Evolutionary conservation across 2,888 invertebrate genomes (phyloP), one percentile per base, ranked within the genome.

Genomic region (Gasteruption jaculator): DNA sequence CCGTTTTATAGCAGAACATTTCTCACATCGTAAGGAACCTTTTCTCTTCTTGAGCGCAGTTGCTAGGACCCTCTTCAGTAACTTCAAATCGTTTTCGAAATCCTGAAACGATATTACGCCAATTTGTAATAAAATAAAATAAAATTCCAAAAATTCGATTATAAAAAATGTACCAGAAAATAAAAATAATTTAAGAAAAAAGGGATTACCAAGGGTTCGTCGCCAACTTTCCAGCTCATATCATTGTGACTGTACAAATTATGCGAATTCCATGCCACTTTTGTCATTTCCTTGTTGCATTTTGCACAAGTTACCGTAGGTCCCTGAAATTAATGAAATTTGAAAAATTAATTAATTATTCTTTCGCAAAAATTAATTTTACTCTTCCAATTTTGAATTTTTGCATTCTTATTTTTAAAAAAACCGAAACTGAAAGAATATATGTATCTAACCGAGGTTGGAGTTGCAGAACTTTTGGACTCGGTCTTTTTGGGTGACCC

Each of bases 221-320:
- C 74, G 21, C 76, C 78, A 15, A 74, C 71, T 38, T 71, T 63
- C 82, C 82, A 82, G 6, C 76, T 74, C 50, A 80, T 66, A 50
- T 79, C 76, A 44, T 78, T 75, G 60, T 83, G 82, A 31, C 63
- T 60, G 18, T 55, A 55, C 25, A 75, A 64, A 43, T 77, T 79
- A 54, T 81, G 81, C 5, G 55, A 46, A 3, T 55, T 25, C 79
- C 81, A 82, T 7, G 59, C 26, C 4, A 43, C 54, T 35, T 63
- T 71, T 3, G 53, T 47, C 43, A 78, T 52, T 45, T 66, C 62
- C 46, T 56, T 48, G 5, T 68, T 56, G 52, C 82, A 82, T 38
- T 73, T 71, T 20, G 63, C 74, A 56, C 78, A 79, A 34, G 59
- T 68, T 2, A 73, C 57, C 10, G 35, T 16, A 11, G 41, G 16